These are phyloP conservation scores for Drosophila kepulauana DNA, from an alignment of 1,140 invertebrate genomes.

Conservation along the genomic window DNA sequence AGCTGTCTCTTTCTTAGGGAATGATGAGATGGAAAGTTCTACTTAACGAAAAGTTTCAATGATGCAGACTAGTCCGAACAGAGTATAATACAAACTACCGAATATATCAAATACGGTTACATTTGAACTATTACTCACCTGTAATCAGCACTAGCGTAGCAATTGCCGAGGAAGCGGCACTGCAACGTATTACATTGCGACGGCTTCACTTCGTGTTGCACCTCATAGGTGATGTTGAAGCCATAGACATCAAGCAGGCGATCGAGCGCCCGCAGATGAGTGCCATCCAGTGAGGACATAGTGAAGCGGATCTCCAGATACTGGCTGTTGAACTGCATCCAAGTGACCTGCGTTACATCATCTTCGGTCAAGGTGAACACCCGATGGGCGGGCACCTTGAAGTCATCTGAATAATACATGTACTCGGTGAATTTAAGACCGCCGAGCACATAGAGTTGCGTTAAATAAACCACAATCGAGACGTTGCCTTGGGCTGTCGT, in stretches of 20 bases:
- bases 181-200: slow-evolving; percentile 91
- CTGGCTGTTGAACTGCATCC: slow-evolving; percentile 89
- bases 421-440: slow-evolving; percentile 94
- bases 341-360: slow-evolving; percentile 89
- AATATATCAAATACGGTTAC: no score
- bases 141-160: slow-evolving; percentile 89
- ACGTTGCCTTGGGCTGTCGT: slow-evolving; percentile 78
- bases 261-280: slow-evolving; percentile 92
- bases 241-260: slow-evolving; percentile 94
- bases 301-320: slow-evolving; percentile 92
- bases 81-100: no score
- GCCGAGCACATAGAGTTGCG: slow-evolving; percentile 93
- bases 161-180: slow-evolving; percentile 94
- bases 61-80: no score
- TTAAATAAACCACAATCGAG: slow-evolving; percentile 94
- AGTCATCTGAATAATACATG: slow-evolving; percentile 90
- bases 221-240: slow-evolving; percentile 96
- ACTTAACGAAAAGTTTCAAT: no score
- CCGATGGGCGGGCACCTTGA: slow-evolving; percentile 87
- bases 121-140: slow-evolving; percentile 86
- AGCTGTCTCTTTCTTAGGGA: no score
- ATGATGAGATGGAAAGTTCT: no score
- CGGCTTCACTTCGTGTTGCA: slow-evolving; percentile 86
- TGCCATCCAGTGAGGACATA: slow-evolving; percentile 90
- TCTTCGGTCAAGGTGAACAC: slow-evolving; percentile 87